phyloP scores from a whole-genome alignment of 1,140 invertebrate species.

The Elysia chlorotica region DNA sequence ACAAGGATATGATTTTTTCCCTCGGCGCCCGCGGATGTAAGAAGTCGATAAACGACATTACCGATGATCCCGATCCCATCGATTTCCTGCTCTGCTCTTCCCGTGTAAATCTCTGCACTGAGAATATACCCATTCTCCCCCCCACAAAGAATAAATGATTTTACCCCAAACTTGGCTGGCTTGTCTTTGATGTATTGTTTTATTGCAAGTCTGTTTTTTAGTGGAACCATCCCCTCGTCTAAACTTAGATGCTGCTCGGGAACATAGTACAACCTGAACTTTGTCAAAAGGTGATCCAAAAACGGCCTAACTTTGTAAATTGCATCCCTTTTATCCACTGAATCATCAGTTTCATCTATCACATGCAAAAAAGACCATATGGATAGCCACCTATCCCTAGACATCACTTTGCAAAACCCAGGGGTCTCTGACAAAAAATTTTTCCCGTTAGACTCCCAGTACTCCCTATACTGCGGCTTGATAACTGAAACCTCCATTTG shows the following conservation, averaged over 20 bases:
- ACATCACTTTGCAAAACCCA: slow-evolving; percentile 14
- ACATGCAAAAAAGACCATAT: slow-evolving; percentile 17
- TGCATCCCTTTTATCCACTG: background rate
- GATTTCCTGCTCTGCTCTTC: slow-evolving; percentile 6
- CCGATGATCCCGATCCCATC: slow-evolving; percentile 5
- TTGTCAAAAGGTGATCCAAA: background rate
- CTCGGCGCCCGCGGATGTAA: background rate
- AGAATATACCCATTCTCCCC: slow-evolving; percentile 21
- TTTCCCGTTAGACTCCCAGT: slow-evolving; percentile 6
- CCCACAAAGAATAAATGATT: slow-evolving; percentile 25
- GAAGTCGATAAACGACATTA: background rate
- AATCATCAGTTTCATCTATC: slow-evolving; percentile 1
- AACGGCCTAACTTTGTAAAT: slow-evolving; percentile 11
- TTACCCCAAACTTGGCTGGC: slow-evolving; percentile 33
- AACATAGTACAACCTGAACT: slow-evolving; percentile 14
- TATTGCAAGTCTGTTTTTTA: slow-evolving; percentile 23
- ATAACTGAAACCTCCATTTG: background rate
- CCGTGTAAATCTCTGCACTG: slow-evolving; percentile 22
- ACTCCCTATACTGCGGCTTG: slow-evolving; percentile 14
- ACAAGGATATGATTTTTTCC: slow-evolving; percentile 52
- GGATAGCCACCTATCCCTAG: slow-evolving; percentile 7
- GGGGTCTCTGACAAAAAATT: background rate
- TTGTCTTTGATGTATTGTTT: slow-evolving; percentile 33
- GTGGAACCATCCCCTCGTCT: slow-evolving; percentile 31
- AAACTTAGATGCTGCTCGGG: slow-evolving; percentile 26